Evolutionary conservation across 2,888 invertebrate species (phyloP).

Genomic region (Orchesellides sinensis): DNA sequence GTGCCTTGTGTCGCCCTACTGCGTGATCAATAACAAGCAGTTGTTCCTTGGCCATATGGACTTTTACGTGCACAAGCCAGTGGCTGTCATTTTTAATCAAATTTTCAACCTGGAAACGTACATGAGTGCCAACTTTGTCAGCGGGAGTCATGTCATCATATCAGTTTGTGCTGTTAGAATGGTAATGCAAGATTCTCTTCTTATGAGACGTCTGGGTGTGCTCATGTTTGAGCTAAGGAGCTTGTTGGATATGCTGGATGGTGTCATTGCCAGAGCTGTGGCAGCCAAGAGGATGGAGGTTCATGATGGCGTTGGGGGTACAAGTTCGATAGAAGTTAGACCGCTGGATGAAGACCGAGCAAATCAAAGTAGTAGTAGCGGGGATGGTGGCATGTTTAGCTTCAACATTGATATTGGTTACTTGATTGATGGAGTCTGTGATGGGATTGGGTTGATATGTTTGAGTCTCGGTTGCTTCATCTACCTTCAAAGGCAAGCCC

Average conservation of each 20-base stretch:
- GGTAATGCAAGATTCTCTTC: constrained; percentile 85
- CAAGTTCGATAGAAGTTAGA: too few species aligned
- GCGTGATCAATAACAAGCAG: constrained; percentile 89
- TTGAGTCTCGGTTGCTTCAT: constrained; percentile 84
- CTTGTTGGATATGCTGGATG: constrained; percentile 91
- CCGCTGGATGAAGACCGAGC: too few species aligned
- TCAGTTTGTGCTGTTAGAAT: constrained; percentile 87
- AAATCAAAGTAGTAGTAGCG: too few species aligned
- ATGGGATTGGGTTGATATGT: constrained; percentile 86
- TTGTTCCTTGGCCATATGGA: constrained; percentile 90
- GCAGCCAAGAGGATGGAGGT: background rate
- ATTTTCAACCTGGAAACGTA: constrained; percentile 81
- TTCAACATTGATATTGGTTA: constrained; percentile 89
- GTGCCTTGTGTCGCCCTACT: constrained; percentile 83
- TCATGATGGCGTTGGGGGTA: constrained; percentile 79
- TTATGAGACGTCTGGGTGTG: constrained; percentile 85
- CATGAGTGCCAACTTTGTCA: constrained; percentile 91
- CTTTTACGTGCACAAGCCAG: constrained; percentile 88
- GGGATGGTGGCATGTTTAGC: too few species aligned
- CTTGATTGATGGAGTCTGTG: constrained; percentile 89
- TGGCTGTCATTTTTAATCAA: constrained; percentile 85
- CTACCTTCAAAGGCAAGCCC: constrained; percentile 84
- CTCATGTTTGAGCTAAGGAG: constrained; percentile 88
- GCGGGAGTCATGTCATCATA: constrained; percentile 86
- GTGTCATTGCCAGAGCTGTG: constrained; percentile 86